Evolutionary conservation across 2,797 vertebrate genomes (phyloP), one percentile per base, ranked within the genome.

Genomic region (Arremon brunneinucha): DNA sequence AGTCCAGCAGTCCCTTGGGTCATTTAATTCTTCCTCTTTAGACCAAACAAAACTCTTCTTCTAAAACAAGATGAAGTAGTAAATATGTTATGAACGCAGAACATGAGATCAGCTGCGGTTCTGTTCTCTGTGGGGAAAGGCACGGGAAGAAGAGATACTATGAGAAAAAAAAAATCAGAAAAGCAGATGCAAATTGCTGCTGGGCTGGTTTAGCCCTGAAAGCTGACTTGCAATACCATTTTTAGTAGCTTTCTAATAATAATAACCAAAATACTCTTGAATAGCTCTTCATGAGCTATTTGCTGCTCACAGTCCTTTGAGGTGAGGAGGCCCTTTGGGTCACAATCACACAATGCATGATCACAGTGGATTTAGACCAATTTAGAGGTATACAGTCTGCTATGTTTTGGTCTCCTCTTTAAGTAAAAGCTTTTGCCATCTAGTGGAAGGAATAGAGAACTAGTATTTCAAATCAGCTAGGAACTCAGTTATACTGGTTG

Each of bases 361-460:
- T 90, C 28, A 30, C 53, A 14, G 22, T 55, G 21, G 24, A 39
- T 92, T 59, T 90, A 83, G 32, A 77, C n/a, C 21, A 32, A 27
- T 35, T 30, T 41, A 68, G 35, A 81, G 37, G 12, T 50, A 44
- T 23, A n/a, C 4, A 3, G 16, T 35, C 24, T 79, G 41, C 64
- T 74, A 12, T 39, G 28, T 57, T 32, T 56, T 83, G 18, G 14
- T 16, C 27, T 50, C 9, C 32, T 59, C 34, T 91, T 70, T 83
- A 90, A 79, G 72, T 59, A 75, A 91, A 92, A 89, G 47, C 37
- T 78, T 91, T 92, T 97, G 96, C 96, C 97, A 94, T 67, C 97
- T 98, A 84, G 96, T 97, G 96, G 97, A 91, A 90, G 72, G 67
- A 92, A 50, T 44, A 67, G 60, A 87, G 55, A 92, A 59, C 56